Percentiles rank a stretch among this genome's conserved stretches.
phyloP scores from a whole-genome alignment of 2,797 vertebrate genomes.

The Otus scops region DNA sequence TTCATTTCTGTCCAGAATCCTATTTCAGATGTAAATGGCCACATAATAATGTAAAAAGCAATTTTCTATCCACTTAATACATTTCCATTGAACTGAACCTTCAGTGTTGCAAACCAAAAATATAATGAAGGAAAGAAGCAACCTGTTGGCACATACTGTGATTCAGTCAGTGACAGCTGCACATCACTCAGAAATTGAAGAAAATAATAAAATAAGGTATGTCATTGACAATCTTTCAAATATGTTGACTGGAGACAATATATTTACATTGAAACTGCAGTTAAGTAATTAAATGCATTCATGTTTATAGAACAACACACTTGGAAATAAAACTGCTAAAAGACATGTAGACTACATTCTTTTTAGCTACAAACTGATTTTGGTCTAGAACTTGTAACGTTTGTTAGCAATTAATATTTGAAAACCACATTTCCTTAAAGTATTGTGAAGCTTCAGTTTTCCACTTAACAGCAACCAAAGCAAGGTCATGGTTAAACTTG shows the following conservation, averaged over 20 bases:
- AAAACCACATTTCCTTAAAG: not conserved
- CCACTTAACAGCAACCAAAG: not conserved
- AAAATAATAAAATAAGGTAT: slow-evolving; percentile 30
- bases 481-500: not conserved
- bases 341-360: not conserved
- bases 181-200: slow-evolving; percentile 46
- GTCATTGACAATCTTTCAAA: not conserved
- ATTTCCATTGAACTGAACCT: slow-evolving; percentile 27
- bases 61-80: slow-evolving; percentile 19
- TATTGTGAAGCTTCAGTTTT: not conserved
- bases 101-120: slow-evolving; percentile 33
- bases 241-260: slow-evolving; percentile 33
- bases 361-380: slow-evolving; percentile 20
- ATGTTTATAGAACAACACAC: not conserved
- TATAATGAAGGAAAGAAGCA: not conserved
- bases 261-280: slow-evolving; percentile 28
- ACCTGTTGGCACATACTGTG: not conserved
- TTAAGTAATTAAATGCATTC: slow-evolving; percentile 2
- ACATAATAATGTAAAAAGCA: not conserved
- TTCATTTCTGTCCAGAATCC: not conserved
- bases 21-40: not conserved
- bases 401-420: not conserved
- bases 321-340: not conserved
- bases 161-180: not conserved
- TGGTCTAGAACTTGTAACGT: slow-evolving; percentile 6